Percentiles rank a stretch among this genome's conserved stretches.
These are phyloP conservation scores for Pristionchus entomophagus DNA, from an alignment of 2,888 invertebrate species.

Conservation along the genomic window DNA sequence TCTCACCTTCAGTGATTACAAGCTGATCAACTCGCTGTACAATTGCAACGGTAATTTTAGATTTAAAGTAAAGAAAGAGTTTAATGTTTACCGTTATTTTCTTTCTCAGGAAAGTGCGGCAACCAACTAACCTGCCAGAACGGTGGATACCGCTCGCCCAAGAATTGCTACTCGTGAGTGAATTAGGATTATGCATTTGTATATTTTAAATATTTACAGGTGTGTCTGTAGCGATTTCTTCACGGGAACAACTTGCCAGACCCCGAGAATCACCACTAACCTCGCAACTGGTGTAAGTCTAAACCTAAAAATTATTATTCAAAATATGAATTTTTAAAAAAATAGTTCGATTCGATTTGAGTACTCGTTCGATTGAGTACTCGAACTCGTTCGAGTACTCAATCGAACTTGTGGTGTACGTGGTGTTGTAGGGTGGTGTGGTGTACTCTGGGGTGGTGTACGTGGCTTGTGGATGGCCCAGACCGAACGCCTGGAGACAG, in stretches of 20 bases:
- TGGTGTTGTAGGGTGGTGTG: too few species aligned
- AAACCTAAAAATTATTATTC: too few species aligned
- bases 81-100: background rate
- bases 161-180: slow-evolving; percentile 8
- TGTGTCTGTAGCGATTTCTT: slow-evolving; percentile 38
- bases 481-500: too few species aligned
- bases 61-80: too few species aligned
- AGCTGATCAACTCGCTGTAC: slow-evolving; percentile 33
- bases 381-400: too few species aligned
- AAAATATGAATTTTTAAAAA: too few species aligned
- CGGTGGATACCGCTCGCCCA: slow-evolving; percentile 10
- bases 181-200: background rate
- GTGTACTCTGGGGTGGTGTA: too few species aligned
- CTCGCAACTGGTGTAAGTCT: background rate
- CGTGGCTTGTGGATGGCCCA: too few species aligned
- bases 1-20: slow-evolving; percentile 27
- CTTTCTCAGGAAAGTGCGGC: background rate
- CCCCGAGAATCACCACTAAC: background rate
- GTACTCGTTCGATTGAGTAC: too few species aligned
- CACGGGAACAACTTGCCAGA: slow-evolving; percentile 32
- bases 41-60: slow-evolving; percentile 7
- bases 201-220: background rate
- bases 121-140: slow-evolving; percentile 7
- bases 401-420: too few species aligned
- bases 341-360: background rate